Evolutionary conservation across 2,113 vertebrate genomes (phyloP), one percentile per base, ranked within the genome.

Genomic region (Hirundichthys speculiger): DNA sequence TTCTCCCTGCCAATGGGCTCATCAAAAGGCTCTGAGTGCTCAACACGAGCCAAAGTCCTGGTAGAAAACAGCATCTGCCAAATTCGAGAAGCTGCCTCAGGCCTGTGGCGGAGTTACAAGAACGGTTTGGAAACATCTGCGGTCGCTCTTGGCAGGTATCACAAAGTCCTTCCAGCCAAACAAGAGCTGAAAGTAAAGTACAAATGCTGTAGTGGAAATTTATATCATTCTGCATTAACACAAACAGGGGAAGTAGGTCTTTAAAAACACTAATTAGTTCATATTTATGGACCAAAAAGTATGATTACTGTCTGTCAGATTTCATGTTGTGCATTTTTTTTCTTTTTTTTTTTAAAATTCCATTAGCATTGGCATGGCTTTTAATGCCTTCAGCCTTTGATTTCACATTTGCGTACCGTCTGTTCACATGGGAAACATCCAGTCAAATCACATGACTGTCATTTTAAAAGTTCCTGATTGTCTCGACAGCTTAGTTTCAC

Each of bases 81-180:
- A 79, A 87, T 63, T 66, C 54, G 64, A 79, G 77, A 51, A 80
- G 82, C 86, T 85, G 86, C 67, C 76, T 89, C 75, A 83, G 87
- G 83, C 69, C 30, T 83, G 76, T 18, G 77, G 77, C 75, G 3
- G 10, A 47, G 73, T 80, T 69, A 59, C 54, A 76, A 55, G 51
- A 69, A 77, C 54, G 51, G 18, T 2, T 38, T 73, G 69, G 56
- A 77, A 86, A 79, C 43, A 76, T 55, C 43, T 40, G 62, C n/a
- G 63, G 80, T 73, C 45, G 51, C 38, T 25, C 50, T 64, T 87
- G 82, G 84, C 80, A 63, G 39, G 38, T 13, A 19, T 12, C 21
- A 51, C 50, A 77, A 77, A 77, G 71, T 27, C 30, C 25, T 13
- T 45, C 13, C 43, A 45, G 73, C 51, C 59, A 79, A 83, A 81